These are phyloP conservation scores for Anguilla pacifica DNA, from an alignment of 2,797 vertebrate species.

Conservation along the genomic window DNA sequence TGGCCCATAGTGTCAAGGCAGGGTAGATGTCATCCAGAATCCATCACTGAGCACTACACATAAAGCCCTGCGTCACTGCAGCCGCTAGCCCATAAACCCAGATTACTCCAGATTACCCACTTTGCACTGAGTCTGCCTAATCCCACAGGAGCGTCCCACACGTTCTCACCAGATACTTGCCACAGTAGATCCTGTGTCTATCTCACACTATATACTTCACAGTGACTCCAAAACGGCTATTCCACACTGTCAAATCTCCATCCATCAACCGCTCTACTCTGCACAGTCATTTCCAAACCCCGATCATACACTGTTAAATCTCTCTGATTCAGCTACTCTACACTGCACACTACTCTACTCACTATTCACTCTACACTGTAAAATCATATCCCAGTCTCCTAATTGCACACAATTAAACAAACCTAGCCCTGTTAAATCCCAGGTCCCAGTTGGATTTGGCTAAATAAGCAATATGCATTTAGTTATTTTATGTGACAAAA, in stretches of 20 bases:
- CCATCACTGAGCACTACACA: slow-evolving; percentile 63
- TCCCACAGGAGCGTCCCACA: neutral
- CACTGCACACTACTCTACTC: too few relatives aligned
- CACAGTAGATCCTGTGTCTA: neutral
- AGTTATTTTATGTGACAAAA: too few relatives aligned
- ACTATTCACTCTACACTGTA: too few relatives aligned
- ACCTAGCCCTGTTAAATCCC: too few relatives aligned
- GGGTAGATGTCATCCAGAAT: slow-evolving; percentile 69
- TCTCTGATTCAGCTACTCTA: neutral
- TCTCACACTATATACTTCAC: too few relatives aligned
- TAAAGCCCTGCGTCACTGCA: slow-evolving; percentile 69
- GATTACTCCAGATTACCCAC: slow-evolving; percentile 76
- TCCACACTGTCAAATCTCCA: neutral
- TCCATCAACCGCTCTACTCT: neutral
- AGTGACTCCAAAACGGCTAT: too few relatives aligned
- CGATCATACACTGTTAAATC: neutral
- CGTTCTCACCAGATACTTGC: neutral
- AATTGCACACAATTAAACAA: too few relatives aligned
- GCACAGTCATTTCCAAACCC: neutral
- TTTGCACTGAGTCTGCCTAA: slow-evolving; percentile 36
- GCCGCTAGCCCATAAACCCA: slow-evolving; percentile 75
- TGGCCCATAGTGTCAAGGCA: slow-evolving; percentile 54
- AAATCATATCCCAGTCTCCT: too few relatives aligned
- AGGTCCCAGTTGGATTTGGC: too few relatives aligned
- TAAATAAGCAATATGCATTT: too few relatives aligned